A percentile compares a stretch with the other conserved stretches of the same genome.
phyloP scores from a whole-genome alignment of 2,888 invertebrate genomes.

The Cheilosia grossa region DNA sequence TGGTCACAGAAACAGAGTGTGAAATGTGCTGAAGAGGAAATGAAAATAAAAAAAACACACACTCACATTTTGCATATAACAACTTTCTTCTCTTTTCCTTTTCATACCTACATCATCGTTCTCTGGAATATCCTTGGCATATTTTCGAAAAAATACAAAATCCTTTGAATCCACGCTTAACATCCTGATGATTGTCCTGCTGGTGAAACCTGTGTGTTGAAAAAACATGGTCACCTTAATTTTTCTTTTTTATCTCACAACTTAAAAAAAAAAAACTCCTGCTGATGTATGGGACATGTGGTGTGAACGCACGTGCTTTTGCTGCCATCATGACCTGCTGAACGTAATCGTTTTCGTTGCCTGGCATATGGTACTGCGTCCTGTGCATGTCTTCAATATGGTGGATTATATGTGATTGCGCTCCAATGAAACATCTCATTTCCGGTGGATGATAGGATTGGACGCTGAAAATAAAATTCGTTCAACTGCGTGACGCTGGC shows the following conservation, averaged over 20 bases:
- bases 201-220: slow-evolving; percentile 25
- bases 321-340: slow-evolving; percentile 50
- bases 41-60: neutral
- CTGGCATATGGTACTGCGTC: slow-evolving; percentile 45
- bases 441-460: slow-evolving; percentile 87
- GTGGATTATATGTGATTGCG: slow-evolving; percentile 5
- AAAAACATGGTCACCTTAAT: slow-evolving; percentile 15
- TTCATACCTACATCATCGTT: slow-evolving; percentile 8
- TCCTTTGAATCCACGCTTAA: slow-evolving; percentile 16
- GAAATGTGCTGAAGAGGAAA: neutral
- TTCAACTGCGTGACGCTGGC: slow-evolving; percentile 93
- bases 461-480: slow-evolving; percentile 95
- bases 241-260: slow-evolving; percentile 34
- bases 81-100: slow-evolving; percentile 24
- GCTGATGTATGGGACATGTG: slow-evolving; percentile 23
- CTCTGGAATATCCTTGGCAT: slow-evolving; percentile 42
- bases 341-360: slow-evolving; percentile 54
- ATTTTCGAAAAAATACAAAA: slow-evolving; percentile 19
- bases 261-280: slow-evolving; percentile 6
- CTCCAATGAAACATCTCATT: slow-evolving; percentile 15
- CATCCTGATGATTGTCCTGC: slow-evolving; percentile 21
- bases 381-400: slow-evolving; percentile 18
- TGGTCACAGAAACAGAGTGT: neutral
- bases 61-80: slow-evolving; percentile 9
- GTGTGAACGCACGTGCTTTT: slow-evolving; percentile 43